Conservation (phyloP, 2,113 vertebrate genomes). For the Strix uralensis region DNA sequence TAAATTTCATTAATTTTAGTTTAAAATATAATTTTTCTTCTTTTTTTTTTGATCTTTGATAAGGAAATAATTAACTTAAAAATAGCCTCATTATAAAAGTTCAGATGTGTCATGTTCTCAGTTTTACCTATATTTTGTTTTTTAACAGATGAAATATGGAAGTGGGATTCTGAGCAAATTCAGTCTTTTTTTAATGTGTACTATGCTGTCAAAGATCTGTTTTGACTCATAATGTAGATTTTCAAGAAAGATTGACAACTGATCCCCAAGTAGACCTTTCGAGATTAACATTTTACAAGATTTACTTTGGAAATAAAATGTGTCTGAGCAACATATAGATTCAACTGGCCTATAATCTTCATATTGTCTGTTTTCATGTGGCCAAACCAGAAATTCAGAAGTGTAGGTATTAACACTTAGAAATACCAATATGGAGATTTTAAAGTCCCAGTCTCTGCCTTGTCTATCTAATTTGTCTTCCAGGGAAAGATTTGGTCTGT, state of each 20-base stretch:
- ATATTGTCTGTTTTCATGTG: background rate
- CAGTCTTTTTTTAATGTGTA: background rate
- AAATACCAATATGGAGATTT: background rate
- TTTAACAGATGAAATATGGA: background rate
- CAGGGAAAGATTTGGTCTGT: background rate
- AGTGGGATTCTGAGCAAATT: slow-evolving; percentile 11
- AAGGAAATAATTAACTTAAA: background rate
- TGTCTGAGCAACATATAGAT: background rate
- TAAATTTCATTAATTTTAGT: background rate
- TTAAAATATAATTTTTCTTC: background rate
- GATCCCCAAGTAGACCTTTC: background rate
- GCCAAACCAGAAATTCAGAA: background rate
- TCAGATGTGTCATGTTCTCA: background rate
- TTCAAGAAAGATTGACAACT: slow-evolving; percentile 29
- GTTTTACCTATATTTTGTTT: background rate
- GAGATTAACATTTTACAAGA: background rate
- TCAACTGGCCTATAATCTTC: background rate
- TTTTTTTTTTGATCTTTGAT: background rate
- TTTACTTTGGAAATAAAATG: background rate
- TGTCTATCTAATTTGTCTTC: background rate
- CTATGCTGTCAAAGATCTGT: background rate
- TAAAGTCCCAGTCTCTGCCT: background rate
- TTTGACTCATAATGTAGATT: slow-evolving; percentile 36
- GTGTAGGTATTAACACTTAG: background rate
- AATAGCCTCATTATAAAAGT: background rate